Conservation (phyloP, 1,140 invertebrate genomes). For the Melanaphis sacchari region DNA sequence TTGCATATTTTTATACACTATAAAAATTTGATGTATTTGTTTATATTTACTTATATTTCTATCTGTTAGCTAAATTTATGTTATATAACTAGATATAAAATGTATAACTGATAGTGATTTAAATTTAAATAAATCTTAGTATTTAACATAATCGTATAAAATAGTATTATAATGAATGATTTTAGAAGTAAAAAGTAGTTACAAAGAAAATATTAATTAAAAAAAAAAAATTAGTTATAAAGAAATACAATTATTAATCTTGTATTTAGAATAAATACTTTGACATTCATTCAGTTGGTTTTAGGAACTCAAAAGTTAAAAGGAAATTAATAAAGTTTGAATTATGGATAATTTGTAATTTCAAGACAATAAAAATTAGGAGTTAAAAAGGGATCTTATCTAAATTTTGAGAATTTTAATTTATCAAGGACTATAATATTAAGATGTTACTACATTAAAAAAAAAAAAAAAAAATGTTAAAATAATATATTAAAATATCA, state of each 20-base stretch:
- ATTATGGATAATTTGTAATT: not conserved
- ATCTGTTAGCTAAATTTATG: not conserved
- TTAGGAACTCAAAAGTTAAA: not conserved
- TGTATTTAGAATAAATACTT: constrained; percentile 11
- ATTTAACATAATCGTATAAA: not conserved
- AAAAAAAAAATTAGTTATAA: not conserved
- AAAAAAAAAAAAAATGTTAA: not conserved
- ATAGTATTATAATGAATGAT: not conserved
- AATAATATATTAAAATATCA: not conserved
- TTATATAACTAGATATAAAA: not conserved
- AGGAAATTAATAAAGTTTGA: not conserved
- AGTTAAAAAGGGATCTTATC: not conserved
- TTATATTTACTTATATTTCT: not conserved
- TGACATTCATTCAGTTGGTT: not conserved
- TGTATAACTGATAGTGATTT: not conserved
- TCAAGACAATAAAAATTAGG: not conserved
- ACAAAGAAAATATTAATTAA: not conserved
- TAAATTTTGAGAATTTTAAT: not conserved
- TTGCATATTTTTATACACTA: not conserved
- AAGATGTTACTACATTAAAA: not conserved
- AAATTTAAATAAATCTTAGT: constrained; percentile 8
- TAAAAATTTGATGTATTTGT: not conserved
- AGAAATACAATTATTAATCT: not conserved
- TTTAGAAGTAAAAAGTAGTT: not conserved
- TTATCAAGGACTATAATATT: not conserved